phyloP scores from a whole-genome alignment of 2,888 invertebrate species.

The Rambutsinella grinnellia region DNA sequence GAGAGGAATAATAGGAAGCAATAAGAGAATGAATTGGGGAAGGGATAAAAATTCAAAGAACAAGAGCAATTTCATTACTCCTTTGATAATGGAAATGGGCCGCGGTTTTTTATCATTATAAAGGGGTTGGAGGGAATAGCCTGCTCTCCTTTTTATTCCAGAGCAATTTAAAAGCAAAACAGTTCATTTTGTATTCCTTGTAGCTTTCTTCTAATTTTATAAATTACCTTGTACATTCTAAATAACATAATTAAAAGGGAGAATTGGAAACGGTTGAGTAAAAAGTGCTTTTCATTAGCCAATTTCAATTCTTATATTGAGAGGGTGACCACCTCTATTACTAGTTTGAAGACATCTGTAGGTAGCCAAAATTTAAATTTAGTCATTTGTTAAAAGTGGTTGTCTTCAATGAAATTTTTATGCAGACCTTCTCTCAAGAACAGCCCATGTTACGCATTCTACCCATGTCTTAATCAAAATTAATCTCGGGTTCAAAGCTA shows the following conservation, averaged over 20 bases:
- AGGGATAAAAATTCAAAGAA: background rate
- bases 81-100: background rate
- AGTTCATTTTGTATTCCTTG: background rate
- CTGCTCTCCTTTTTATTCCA: background rate
- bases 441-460: too few relatives aligned
- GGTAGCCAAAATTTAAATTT: too few relatives aligned
- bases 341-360: too few relatives aligned
- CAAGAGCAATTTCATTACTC: background rate
- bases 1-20: background rate
- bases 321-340: too few relatives aligned
- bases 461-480: too few relatives aligned
- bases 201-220: background rate
- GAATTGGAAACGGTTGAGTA: too few relatives aligned
- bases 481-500: too few relatives aligned
- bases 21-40: conserved; percentile 9
- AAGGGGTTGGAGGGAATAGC: background rate
- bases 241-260: background rate
- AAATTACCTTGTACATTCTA: background rate
- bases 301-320: too few relatives aligned
- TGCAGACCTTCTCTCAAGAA: too few relatives aligned
- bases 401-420: too few relatives aligned
- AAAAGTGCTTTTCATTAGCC: too few relatives aligned
- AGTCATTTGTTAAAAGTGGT: too few relatives aligned
- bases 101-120: background rate
- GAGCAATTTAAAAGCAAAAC: background rate